phyloP scores from a whole-genome alignment of 2,113 vertebrate genomes.

The Antigone vipio region DNA sequence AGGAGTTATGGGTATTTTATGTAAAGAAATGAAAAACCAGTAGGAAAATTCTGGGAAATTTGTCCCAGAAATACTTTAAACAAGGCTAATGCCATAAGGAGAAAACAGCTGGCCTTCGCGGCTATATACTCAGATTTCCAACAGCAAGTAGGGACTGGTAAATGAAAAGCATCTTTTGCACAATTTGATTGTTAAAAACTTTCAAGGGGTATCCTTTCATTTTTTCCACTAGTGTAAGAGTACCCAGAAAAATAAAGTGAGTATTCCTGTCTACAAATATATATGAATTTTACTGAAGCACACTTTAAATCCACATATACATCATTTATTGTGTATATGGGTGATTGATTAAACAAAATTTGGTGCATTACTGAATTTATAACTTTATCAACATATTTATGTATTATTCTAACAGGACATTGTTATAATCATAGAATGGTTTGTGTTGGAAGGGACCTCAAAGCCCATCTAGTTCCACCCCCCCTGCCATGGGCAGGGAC shows the following conservation, averaged over 20 bases:
- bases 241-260: not conserved
- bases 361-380: not conserved
- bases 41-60: not conserved
- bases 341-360: not conserved
- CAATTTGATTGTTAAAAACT: not conserved
- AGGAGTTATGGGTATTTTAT: not conserved
- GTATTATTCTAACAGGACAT: not conserved
- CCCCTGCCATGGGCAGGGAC: too few species aligned
- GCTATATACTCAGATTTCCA: not conserved
- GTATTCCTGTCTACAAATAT: not conserved
- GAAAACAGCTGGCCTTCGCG: not conserved
- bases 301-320: not conserved
- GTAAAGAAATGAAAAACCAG: not conserved
- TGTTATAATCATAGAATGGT: too few species aligned
- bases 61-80: not conserved
- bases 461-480: too few species aligned
- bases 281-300: not conserved
- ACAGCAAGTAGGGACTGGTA: not conserved
- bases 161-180: slow-evolving; percentile 13
- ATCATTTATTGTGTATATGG: not conserved
- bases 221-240: not conserved
- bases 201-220: not conserved
- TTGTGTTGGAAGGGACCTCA: too few species aligned
- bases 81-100: not conserved
- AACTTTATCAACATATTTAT: not conserved